These are phyloP conservation scores for Hymenochirus boettgeri DNA, from an alignment of 2,113 vertebrate species.

Conservation along the genomic window DNA sequence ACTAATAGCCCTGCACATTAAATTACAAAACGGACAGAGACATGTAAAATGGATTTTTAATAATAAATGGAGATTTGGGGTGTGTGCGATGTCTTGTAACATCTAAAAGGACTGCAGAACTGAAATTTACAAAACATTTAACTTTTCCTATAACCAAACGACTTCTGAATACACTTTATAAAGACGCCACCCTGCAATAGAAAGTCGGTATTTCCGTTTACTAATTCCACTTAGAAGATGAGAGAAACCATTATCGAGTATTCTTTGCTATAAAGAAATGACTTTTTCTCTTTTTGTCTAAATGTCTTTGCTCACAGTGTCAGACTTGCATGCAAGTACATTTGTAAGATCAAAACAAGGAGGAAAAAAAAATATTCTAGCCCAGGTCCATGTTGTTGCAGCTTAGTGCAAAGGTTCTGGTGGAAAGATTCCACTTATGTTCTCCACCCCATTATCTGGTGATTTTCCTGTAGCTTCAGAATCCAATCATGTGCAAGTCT, in stretches of 20 bases:
- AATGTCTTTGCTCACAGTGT: constrained; percentile 47
- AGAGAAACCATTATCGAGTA: constrained; percentile 92
- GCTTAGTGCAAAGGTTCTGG: constrained; percentile 29
- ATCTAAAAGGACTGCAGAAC: too few species aligned
- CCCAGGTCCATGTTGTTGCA: constrained; percentile 50
- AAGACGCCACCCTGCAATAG: background rate
- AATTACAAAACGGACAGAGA: too few species aligned
- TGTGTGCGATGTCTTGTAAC: too few species aligned
- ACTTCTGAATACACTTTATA: background rate
- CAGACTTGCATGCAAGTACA: constrained; percentile 55
- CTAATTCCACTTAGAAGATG: constrained; percentile 62
- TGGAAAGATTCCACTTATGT: constrained; percentile 41
- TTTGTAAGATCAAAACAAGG: constrained; percentile 46
- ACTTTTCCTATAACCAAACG: too few species aligned
- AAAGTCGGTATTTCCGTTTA: constrained; percentile 46
- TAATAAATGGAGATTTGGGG: too few species aligned
- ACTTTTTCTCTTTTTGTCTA: constrained; percentile 14
- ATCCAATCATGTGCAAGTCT: background rate
- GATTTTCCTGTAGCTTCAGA: constrained; percentile 19
- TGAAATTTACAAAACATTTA: too few species aligned
- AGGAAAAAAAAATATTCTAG: constrained; percentile 33
- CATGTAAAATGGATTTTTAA: too few species aligned
- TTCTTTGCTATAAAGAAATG: constrained; percentile 63
- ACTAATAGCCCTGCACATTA: too few species aligned
- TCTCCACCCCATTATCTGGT: constrained; percentile 40